Base-by-base conservation (phyloP, 2,113 vertebrate genomes). In the Marmota monax region DNA sequence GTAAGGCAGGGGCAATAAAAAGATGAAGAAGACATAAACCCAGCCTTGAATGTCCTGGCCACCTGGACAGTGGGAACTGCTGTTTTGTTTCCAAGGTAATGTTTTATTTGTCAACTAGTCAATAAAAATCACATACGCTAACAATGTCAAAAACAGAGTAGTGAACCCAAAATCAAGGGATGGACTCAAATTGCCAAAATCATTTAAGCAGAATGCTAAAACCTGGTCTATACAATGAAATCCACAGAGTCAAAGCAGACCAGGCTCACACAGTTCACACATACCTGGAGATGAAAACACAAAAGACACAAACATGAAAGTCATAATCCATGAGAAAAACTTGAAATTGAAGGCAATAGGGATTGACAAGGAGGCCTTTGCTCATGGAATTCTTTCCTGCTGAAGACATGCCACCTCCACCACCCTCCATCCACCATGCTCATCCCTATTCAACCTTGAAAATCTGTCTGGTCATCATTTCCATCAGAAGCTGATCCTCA, bases 21-120 rank as follows among this genome's bases (percentile, higher is more conserved):
- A 84, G 1, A 51, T 32, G 25, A 32, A 87, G 29, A 92, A 84
- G 42, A 77, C 22, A 78, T 17, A 93, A 89, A 53, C 37, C 42
- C 48, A 84, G 37, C 6, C 23, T 51, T 51, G 13, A 87, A 94
- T 73, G 79, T 88, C 67, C 78, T 58, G 23, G 22, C 34, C 63
- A 25, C 23, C 65, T 88, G 29, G 11, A 79, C 9, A 77, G 23
- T 67, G 17, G 74, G 7, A 4, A n/a, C 3, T n/a, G 22, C 34
- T 39, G 53, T n/a, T 25, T 67, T 73, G 39, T 58, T 94, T 96
- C 90, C 73, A 72, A 76, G 32, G 72, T 92, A 79, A 39, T 72
- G 13, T 61, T 78, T 69, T 23, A 32, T 37, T 63, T 92, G 83
- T 56, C 69, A 90, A 95, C 42, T 85, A 61, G 39, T 61, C 42